Base-by-base conservation (phyloP, 2,797 vertebrate genomes). In the Anguilla obscura region DNA sequence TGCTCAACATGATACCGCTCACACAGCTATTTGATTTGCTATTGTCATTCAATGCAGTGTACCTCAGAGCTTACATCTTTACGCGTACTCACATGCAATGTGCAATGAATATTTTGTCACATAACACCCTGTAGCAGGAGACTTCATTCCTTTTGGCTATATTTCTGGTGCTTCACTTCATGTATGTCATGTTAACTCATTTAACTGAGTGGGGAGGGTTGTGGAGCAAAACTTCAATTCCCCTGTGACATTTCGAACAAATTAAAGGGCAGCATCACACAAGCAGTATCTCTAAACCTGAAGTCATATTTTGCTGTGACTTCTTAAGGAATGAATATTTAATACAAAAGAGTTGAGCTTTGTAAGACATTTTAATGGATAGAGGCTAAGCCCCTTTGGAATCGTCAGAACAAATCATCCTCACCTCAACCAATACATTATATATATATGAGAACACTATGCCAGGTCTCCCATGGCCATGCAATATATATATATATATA, bases 341-440 rank as follows among this genome's bases (percentile, higher is more conserved):
- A 84, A 87, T 84, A 52, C 66, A 48, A 84, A 58, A n/a, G 18
- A 87, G 87, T 50, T 84, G 33, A 87, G 63, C 21, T 45, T 84
- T 84, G 80, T 40, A 69, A 52, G 9, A 27, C 80, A 71, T 71
- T 84, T 45, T 36, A 87, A 52, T 84, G 56, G 79, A 56, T 5
- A 45, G 58, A 83, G 66, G 30, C 36, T 21, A 71, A 87, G 27
- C 6, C 79, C 54, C n/a, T 30, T 87, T 66, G 1, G 6, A 36
- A 84, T 60, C 21, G 63, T 40, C 18, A 30, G 27, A 87, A 45
- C 40, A 60, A 45, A n/a, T 66, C 36, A 33, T 60, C 58, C 60
- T 56, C 21, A 45, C 27, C 45, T 84, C 48, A n/a, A 50, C 45
- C 82, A 66, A 27, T 18, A 50, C 79, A 27, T 87, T 45, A 40